Conservation (phyloP, 92 coral and sea anemone genomes). For the Paramuricea clavata region DNA sequence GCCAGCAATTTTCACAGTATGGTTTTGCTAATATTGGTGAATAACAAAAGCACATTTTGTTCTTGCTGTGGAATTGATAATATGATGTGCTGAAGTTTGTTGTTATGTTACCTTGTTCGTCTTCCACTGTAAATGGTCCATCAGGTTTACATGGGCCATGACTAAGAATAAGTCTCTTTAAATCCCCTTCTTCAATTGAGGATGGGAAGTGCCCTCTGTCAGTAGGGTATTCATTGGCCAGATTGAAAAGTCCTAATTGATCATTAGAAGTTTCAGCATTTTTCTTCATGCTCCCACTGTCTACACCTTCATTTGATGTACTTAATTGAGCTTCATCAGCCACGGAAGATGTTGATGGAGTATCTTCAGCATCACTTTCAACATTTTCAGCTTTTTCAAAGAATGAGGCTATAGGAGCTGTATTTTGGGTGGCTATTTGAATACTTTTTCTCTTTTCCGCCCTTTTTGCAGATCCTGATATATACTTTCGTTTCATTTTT, state of each 20-base stretch:
- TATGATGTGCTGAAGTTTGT: slow-evolving; percentile 34
- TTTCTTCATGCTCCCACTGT: too few species aligned
- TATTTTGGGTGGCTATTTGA: slow-evolving; percentile 15
- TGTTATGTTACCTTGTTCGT: slow-evolving; percentile 31
- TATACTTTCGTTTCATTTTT: slow-evolving; percentile 21
- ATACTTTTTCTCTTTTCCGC: slow-evolving; percentile 18
- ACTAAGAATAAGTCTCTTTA: slow-evolving; percentile 18
- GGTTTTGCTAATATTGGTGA: slow-evolving; percentile 32
- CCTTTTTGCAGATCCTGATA: slow-evolving; percentile 16
- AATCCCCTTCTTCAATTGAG: slow-evolving; percentile 27
- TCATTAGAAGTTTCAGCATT: too few species aligned
- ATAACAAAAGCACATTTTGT: slow-evolving; percentile 34
- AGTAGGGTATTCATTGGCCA: slow-evolving; percentile 26
- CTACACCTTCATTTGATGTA: too few species aligned
- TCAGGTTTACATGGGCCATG: slow-evolving; percentile 39
- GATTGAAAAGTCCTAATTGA: too few species aligned
- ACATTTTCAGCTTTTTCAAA: slow-evolving; percentile 29
- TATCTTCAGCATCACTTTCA: slow-evolving; percentile 34
- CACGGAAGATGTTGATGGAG: slow-evolving; percentile 28
- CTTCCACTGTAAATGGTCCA: slow-evolving; percentile 41
- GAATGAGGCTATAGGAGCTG: slow-evolving; percentile 27
- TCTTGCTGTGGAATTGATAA: slow-evolving; percentile 33
- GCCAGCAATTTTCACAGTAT: slow-evolving; percentile 38
- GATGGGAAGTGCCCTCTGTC: slow-evolving; percentile 45
- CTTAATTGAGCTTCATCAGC: slow-evolving; percentile 39